A percentile compares a stretch with the other conserved stretches of the same genome.
Conservation (phyloP, 1,140 invertebrate genomes). For the Atta texana region DNA sequence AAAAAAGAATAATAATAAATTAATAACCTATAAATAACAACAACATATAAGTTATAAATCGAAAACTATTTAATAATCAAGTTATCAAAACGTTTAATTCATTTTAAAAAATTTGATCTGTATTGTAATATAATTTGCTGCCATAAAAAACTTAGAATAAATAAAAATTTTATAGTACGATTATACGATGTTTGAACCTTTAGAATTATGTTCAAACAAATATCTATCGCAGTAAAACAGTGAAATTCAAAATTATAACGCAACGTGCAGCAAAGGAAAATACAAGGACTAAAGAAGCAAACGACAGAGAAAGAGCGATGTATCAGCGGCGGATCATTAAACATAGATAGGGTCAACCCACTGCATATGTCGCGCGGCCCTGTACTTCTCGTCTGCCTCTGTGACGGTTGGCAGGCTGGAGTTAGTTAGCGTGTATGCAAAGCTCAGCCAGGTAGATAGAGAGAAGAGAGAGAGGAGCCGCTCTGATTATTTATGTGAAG, state of each 20-base stretch:
- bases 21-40: not conserved
- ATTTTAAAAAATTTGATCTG: not conserved
- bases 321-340: slow-evolving; percentile 79
- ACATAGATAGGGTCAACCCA: slow-evolving; percentile 77
- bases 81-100: not conserved
- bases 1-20: too few species aligned
- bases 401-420: slow-evolving; percentile 64
- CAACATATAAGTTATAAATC: not conserved
- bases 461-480: slow-evolving; percentile 63
- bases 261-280: slow-evolving; percentile 35
- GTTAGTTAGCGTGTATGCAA: slow-evolving; percentile 81
- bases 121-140: not conserved
- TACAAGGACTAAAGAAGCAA: slow-evolving; percentile 42
- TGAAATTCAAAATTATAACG: not conserved
- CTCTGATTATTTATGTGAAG: slow-evolving; percentile 77
- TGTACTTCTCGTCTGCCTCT: slow-evolving; percentile 63
- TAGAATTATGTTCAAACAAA: not conserved
- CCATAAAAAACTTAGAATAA: not conserved
- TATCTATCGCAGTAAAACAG: not conserved
- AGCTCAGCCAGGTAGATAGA: slow-evolving; percentile 77
- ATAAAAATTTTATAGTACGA: not conserved
- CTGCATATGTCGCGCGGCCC: slow-evolving; percentile 79
- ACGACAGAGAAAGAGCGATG: slow-evolving; percentile 64
- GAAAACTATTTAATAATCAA: not conserved
- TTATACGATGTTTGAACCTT: not conserved